Percentiles rank a stretch among this genome's conserved stretches.
Evolutionary conservation across 2,888 invertebrate genomes (phyloP).

Genomic region (Encarsia formosa): DNA sequence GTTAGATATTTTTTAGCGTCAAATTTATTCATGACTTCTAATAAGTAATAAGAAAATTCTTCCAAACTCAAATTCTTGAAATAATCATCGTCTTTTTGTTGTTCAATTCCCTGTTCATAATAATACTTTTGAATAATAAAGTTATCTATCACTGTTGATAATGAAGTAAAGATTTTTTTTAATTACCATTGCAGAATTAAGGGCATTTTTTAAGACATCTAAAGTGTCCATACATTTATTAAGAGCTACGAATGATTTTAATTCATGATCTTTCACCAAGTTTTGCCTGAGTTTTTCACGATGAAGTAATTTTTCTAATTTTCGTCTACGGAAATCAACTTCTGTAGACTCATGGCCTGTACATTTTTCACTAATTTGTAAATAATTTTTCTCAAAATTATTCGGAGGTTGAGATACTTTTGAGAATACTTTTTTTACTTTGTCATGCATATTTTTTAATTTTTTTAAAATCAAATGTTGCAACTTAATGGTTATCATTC

Average conservation of each 20-base stretch:
- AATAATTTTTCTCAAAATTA: conserved; percentile 18
- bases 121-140: too few species aligned
- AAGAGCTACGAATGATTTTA: conserved; percentile 24
- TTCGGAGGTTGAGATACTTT: conserved; percentile 8
- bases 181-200: conserved; percentile 37
- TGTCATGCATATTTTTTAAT: conserved; percentile 23
- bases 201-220: conserved; percentile 35
- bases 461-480: conserved; percentile 29
- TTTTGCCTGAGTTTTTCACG: conserved; percentile 31
- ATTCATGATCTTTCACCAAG: conserved; percentile 24
- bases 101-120: too few species aligned
- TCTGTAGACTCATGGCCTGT: not conserved
- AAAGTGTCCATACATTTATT: conserved; percentile 30
- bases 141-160: too few species aligned
- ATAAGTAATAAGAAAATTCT: conserved; percentile 28
- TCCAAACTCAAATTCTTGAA: conserved; percentile 28
- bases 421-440: conserved; percentile 17
- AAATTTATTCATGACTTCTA: conserved; percentile 23
- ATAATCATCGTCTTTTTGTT: too few species aligned
- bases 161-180: not conserved
- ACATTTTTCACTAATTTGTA: conserved; percentile 1
- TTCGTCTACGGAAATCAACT: conserved; percentile 12
- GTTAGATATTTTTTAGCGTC: not conserved
- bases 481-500: conserved; percentile 29
- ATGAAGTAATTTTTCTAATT: conserved; percentile 33